These are phyloP conservation scores for Oreochromis grahami DNA, from an alignment of 2,797 vertebrate genomes.

Conservation along the genomic window DNA sequence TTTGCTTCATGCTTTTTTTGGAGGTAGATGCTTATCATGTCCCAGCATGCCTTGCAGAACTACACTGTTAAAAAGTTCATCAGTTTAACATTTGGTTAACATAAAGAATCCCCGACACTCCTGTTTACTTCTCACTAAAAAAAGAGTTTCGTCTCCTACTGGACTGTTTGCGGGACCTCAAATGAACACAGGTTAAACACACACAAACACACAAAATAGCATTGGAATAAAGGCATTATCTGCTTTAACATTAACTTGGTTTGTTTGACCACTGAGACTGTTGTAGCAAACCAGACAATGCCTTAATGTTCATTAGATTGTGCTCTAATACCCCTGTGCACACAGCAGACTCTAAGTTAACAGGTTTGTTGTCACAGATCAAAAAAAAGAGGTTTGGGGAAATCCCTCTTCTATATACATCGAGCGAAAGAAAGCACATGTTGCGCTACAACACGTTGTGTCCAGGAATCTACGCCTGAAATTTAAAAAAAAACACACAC, in stretches of 20 bases:
- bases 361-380: background rate
- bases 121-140: background rate
- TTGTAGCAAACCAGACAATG: rapidly evolving
- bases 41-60: background rate
- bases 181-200: background rate
- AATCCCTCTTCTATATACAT: constrained; percentile 4
- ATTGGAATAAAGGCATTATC: background rate
- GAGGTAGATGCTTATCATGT: background rate
- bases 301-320: background rate
- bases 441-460: background rate
- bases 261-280: background rate
- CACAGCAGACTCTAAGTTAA: background rate
- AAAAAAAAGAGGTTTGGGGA: background rate
- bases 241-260: background rate
- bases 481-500: background rate
- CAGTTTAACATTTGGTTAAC: background rate
- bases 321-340: background rate
- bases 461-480: constrained; percentile 42
- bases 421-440: background rate
- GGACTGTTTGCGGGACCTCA: background rate
- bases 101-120: background rate
- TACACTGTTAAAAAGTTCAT: background rate
- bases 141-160: background rate
- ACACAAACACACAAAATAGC: too few species aligned
- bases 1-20: background rate